Evolutionary conservation across 2,113 vertebrate genomes (phyloP), one percentile per base, ranked within the genome.

Genomic region (Petrocephalus microphthalmus): DNA sequence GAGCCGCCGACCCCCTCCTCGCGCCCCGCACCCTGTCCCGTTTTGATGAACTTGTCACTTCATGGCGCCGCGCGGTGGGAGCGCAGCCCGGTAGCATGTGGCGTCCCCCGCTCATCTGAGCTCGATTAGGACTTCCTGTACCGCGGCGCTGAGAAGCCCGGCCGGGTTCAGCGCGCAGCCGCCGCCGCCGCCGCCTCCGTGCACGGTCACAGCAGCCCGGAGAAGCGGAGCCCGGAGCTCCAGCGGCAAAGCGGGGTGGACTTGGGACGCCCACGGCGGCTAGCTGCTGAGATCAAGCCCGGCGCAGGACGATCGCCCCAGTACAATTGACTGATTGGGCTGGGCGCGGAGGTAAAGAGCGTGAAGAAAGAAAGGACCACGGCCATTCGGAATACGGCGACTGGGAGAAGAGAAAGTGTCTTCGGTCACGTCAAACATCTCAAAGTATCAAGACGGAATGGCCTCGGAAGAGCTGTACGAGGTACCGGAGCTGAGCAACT

Each of bases 391-490:
- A 93, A 91, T 90, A 93, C 92, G 94, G 94, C 90, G 94, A 94
- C 89, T 94, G 93, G 92, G n/a, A 64, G 60, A 94, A 95, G 94
- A 94, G 95, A 95, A 95, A 95, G 94, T 95, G 90, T 92, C 90
- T 91, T 89, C 93, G 88, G 90, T 90, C 86, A 88, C 56, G 7
- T 74, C 60, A 64, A 29, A 64, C n/a, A 64, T 64, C 67, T 37
- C 52, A 42, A 83, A 87, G 53, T 87, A 91, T 90, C 91, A 89
- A 91, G 93, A 91, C 94, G 93, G 94, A 94, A 95, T 95, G 95
- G 95, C 95, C 92, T 95, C 95, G 91, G 95, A 96, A 93, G 95
- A 96, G 94, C 95, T 96, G 93, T 96, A 95, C 90, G 95, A 96
- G 95, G 95, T 95, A 95, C 90, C 85, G 90, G 87, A 88, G 82